Conservation (phyloP, 2,113 vertebrate genomes). For the Ascaphus truei region DNA sequence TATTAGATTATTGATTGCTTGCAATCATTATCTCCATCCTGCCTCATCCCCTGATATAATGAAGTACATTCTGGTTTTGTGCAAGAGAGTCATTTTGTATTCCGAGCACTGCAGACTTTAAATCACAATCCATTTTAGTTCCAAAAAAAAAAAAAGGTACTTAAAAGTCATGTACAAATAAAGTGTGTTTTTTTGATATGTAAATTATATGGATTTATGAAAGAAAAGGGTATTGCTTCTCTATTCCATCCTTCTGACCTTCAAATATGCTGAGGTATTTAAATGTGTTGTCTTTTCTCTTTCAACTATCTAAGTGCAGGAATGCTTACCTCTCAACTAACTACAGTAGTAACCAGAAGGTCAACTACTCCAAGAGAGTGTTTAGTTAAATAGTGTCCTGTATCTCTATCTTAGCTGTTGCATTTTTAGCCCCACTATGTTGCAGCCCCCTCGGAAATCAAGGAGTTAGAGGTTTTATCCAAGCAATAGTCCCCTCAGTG, state of each 20-base stretch:
- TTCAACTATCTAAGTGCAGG: background rate
- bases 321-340: background rate
- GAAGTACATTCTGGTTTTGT: constrained; percentile 2
- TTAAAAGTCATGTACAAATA: constrained; percentile 37
- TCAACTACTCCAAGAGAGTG: background rate
- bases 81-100: constrained; percentile 26
- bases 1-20: constrained; percentile 26
- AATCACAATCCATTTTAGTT: constrained; percentile 19
- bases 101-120: constrained; percentile 12
- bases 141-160: constrained; percentile 2
- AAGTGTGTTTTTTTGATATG: constrained; percentile 36
- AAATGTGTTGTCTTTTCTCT: constrained; percentile 9
- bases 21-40: constrained; percentile 17
- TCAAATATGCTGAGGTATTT: constrained; percentile 39
- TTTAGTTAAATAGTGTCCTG: background rate
- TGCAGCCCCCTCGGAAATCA: no score
- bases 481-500: no score
- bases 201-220: constrained; percentile 35
- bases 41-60: background rate
- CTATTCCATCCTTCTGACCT: constrained; percentile 38
- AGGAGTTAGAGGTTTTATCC: no score
- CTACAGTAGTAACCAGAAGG: background rate
- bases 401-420: no score
- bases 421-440: no score
- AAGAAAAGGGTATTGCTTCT: constrained; percentile 31